Percentiles rank a stretch among this genome's conserved stretches.
These are phyloP conservation scores for Agrilus planipennis DNA, from an alignment of 1,140 invertebrate species.

Conservation along the genomic window DNA sequence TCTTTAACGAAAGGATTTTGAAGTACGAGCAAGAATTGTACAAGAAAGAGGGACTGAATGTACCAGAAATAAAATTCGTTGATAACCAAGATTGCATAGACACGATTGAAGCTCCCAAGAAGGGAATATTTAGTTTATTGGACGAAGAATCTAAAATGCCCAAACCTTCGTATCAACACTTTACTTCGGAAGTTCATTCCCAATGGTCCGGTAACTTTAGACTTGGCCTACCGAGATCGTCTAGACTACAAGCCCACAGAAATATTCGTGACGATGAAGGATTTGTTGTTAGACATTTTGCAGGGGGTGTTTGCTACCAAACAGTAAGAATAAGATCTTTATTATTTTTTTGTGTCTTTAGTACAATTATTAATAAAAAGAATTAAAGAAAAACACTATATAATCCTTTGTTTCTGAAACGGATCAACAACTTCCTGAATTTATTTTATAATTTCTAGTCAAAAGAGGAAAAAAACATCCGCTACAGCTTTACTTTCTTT, in stretches of 20 bases:
- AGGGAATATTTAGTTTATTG: constrained; percentile 83
- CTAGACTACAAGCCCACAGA: constrained; percentile 81
- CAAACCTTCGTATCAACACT: constrained; percentile 80
- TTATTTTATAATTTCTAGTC: no score
- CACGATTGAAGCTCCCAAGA: constrained; percentile 79
- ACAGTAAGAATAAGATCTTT: no score
- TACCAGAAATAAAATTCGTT: constrained; percentile 87
- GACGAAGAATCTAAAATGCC: constrained; percentile 97
- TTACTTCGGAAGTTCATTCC: constrained; percentile 82
- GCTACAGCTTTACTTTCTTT: no score
- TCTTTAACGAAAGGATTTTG: constrained; percentile 90
- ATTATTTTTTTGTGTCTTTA: no score
- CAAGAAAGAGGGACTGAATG: constrained; percentile 82
- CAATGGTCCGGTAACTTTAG: constrained; percentile 71
- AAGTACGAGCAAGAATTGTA: constrained; percentile 94
- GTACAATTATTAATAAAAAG: no score
- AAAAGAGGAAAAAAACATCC: no score
- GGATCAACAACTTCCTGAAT: no score
- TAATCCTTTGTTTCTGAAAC: no score
- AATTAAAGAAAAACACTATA: no score
- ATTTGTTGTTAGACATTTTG: constrained; percentile 93
- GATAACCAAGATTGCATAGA: constrained; percentile 98
- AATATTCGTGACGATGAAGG: constrained; percentile 92
- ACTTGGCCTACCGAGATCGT: constrained; percentile 81
- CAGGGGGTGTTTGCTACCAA: constrained; percentile 95